These are phyloP conservation scores for Willowsia nigromaculata DNA, from an alignment of 2,888 invertebrate species.

Conservation along the genomic window DNA sequence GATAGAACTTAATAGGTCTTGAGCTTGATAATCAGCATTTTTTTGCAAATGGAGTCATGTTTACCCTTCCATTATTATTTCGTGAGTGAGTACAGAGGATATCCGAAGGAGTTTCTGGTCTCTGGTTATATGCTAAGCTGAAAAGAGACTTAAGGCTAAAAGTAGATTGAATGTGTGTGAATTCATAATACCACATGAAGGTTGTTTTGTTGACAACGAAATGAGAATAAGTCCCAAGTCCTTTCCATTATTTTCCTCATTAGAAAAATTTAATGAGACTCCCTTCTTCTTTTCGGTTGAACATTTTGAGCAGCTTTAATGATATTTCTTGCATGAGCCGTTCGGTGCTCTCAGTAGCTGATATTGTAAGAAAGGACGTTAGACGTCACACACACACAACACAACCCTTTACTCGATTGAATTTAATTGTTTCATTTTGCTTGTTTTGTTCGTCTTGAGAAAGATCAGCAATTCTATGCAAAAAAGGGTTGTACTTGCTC, in stretches of 20 bases:
- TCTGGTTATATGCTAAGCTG: no score
- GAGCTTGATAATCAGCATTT: neutral
- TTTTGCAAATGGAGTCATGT: neutral
- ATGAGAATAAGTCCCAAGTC: neutral
- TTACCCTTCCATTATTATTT: neutral
- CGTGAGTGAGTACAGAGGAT: neutral
- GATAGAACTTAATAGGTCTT: no score
- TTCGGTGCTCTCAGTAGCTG: neutral
- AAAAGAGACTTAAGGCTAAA: neutral
- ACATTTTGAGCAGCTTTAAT: conserved; percentile 4
- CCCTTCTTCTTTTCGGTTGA: neutral
- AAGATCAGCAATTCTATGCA: neutral
- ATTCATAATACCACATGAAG: neutral
- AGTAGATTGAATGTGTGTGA: neutral
- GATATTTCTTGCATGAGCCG: neutral
- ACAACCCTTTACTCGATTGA: neutral
- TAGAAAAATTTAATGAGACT: conserved; percentile 7
- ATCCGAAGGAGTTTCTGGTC: neutral
- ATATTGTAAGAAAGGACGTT: neutral
- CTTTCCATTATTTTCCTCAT: neutral
- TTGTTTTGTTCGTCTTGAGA: neutral
- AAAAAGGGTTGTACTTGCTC: neutral
- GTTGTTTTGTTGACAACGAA: neutral
- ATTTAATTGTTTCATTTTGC: conserved; percentile 18
- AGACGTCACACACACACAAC: no score